Evolutionary conservation across 2,113 vertebrate genomes (phyloP), one percentile per base, ranked within the genome.

Genomic region (Neolamprologus brichardi): DNA sequence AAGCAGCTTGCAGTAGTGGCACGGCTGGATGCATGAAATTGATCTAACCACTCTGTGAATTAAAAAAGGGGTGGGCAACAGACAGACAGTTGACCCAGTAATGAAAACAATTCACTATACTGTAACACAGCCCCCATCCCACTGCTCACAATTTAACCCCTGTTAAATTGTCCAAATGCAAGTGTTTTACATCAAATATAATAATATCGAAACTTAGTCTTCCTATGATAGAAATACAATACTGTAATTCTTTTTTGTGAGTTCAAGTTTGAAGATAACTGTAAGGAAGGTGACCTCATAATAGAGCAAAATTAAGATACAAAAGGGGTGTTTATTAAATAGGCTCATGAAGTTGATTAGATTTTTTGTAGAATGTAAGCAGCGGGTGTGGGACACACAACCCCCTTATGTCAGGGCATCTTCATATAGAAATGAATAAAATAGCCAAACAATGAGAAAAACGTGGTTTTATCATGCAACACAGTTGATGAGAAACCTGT

Each of bases 341-440:
- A 0, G 8, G 67, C 37, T 72, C 1, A 6, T 44, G 13, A 28
- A 46, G 39, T 18, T 28, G 64, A 41, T 25, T 44, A 0, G 3
- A 6, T 17, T 44, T 25, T 44, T 44, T 44, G 20, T 72, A 17
- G 13, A 72, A 41, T 44, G 13, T 17, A 28, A 44, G 70, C 6
- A 75, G 70, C 41, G 18, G 41, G 15, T 30, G 67, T 17, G 20
- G 1, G 23, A 46, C 9, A 17, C 70, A 46, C 20, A 46, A 4
- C 3, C 41, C 2, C 8, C 23, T 46, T 17, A 46, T 46, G 41
- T 34, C 49, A 37, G 8, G 5, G 5, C 51, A 53, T 7, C 0
- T 11, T 54, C 12, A 54, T 0, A 79, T 34, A 0, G 0, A 79
- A 54, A 23, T 23, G 0, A 15, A 23, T 11, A 54, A 39, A 23